A percentile compares a stretch with the other conserved stretches of the same genome.
These are phyloP conservation scores for Grapholita molesta DNA, from an alignment of 1,140 invertebrate genomes.

Conservation along the genomic window DNA sequence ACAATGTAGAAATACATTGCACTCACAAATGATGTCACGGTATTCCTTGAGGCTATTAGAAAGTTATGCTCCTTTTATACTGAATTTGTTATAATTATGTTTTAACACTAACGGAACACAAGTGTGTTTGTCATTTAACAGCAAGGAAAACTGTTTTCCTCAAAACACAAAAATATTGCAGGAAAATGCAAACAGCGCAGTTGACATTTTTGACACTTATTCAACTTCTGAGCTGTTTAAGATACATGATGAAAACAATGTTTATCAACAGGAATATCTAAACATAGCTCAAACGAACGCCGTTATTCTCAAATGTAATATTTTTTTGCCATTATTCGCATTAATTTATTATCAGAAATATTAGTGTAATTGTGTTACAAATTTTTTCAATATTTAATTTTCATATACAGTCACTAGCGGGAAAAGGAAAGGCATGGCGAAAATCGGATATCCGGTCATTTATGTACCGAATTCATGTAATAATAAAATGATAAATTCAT, in stretches of 20 bases:
- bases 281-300: neutral
- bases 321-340: too few relatives aligned
- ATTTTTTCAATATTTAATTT: neutral
- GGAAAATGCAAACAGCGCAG: constrained; percentile 1
- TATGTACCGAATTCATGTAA: neutral
- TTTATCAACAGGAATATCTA: neutral
- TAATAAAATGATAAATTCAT: neutral
- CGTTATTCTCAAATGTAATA: too few relatives aligned
- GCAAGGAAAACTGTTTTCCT: neutral
- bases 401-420: neutral
- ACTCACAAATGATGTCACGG: constrained; percentile 17
- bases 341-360: neutral
- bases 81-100: neutral
- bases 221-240: neutral
- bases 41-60: constrained; percentile 7
- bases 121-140: neutral
- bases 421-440: constrained; percentile 3
- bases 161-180: constrained; percentile 4
- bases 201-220: constrained; percentile 8
- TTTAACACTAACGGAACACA: neutral
- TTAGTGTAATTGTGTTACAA: too few relatives aligned
- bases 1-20: constrained; percentile 8
- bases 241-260: neutral
- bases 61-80: neutral
- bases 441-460: constrained; percentile 3